phyloP scores from a whole-genome alignment of 2,888 invertebrate genomes.

The Sisyra nigra region DNA sequence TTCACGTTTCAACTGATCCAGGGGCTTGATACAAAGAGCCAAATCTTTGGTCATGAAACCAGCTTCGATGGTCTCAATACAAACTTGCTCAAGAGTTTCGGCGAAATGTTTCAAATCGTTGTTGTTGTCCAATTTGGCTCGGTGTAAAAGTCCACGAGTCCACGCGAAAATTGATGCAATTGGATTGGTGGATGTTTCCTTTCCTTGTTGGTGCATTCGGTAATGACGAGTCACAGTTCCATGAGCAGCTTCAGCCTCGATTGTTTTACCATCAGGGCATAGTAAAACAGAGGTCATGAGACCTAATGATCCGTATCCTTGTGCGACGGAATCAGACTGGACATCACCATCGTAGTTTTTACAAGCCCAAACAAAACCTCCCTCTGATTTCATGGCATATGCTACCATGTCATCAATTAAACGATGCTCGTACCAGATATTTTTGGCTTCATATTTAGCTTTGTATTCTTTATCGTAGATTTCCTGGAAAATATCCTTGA shows the following conservation, averaged over 20 bases:
- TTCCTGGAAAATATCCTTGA: conserved; percentile 94
- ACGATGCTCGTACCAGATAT: conserved; percentile 96
- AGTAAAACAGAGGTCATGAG: conserved; percentile 96
- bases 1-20: conserved; percentile 52
- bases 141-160: conserved; percentile 85
- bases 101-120: conserved; percentile 59
- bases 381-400: conserved; percentile 92
- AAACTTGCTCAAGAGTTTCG: conserved; percentile 74
- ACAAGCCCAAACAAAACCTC: conserved; percentile 99
- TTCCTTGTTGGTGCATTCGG: conserved; percentile 78
- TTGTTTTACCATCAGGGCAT: conserved; percentile 95
- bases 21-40: conserved; percentile 94
- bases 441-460: conserved; percentile 60
- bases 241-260: conserved; percentile 97
- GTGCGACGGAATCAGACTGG: conserved; percentile 95
- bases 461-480: conserved; percentile 85
- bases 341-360: conserved; percentile 99
- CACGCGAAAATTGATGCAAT: conserved; percentile 99
- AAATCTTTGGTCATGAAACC: conserved; percentile 98
- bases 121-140: conserved; percentile 88
- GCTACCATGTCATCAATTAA: conserved; percentile 99
- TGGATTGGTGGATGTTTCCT: conserved; percentile 97
- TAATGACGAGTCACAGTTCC: conserved; percentile 92
- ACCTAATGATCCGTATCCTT: conserved; percentile 90
- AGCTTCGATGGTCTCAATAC: conserved; percentile 86